Conservation (phyloP, 2,888 invertebrate species). For the Agrilus cyanescens region DNA sequence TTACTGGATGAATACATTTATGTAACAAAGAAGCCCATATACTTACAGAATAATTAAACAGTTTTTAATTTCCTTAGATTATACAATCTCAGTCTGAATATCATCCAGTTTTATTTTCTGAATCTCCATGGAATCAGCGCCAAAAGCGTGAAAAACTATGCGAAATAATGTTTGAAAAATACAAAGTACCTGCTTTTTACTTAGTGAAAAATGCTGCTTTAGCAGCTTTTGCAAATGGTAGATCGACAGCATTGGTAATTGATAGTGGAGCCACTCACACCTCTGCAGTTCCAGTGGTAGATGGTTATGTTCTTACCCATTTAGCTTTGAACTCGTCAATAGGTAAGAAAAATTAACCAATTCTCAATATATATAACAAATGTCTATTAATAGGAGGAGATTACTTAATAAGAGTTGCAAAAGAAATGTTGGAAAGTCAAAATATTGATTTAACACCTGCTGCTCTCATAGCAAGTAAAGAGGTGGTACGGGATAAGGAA, state of each 20-base stretch:
- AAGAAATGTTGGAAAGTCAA: constrained; percentile 39
- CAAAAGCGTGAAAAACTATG: constrained; percentile 89
- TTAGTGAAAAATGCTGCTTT: constrained; percentile 95
- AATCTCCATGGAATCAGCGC: constrained; percentile 92
- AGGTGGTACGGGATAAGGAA: constrained; percentile 83
- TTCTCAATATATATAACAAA: too few species aligned
- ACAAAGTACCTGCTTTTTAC: constrained; percentile 96
- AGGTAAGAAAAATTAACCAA: constrained; percentile 38
- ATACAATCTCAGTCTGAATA: constrained; percentile 90
- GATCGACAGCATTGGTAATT: constrained; percentile 76
- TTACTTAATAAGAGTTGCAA: constrained; percentile 70
- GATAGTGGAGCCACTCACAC: constrained; percentile 93
- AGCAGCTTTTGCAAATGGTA: constrained; percentile 94
- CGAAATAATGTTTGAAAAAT: constrained; percentile 97
- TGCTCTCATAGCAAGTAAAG: constrained; percentile 61
- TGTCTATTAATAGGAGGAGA: constrained; percentile 50
- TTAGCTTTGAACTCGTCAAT: constrained; percentile 93
- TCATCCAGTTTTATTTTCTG: constrained; percentile 96
- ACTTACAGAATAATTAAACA: not conserved
- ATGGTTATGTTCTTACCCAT: constrained; percentile 89
- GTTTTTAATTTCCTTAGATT: constrained; percentile 41
- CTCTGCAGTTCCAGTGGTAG: constrained; percentile 87
- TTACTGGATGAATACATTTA: not conserved
- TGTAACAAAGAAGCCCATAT: not conserved
- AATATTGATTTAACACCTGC: constrained; percentile 48